These are phyloP conservation scores for Perognathus longimembris DNA, from an alignment of 2,113 vertebrate genomes.

Conservation along the genomic window DNA sequence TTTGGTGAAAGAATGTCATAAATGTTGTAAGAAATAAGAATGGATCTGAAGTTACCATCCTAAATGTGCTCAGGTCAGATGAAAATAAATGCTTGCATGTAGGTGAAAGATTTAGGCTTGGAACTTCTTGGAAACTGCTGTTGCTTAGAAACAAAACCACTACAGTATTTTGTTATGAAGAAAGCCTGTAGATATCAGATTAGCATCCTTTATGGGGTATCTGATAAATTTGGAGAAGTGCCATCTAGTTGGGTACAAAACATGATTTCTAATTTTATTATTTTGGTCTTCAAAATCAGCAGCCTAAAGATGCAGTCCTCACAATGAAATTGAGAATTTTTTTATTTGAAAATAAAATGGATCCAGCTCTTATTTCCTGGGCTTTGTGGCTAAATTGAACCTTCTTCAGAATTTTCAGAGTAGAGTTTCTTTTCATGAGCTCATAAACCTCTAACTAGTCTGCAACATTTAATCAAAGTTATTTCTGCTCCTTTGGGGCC, in stretches of 20 bases:
- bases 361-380: background rate
- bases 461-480: background rate
- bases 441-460: background rate
- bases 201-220: background rate
- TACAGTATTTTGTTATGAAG: background rate
- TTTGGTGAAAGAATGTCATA: background rate
- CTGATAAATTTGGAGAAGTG: background rate
- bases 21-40: background rate
- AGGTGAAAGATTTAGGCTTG: background rate
- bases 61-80: background rate
- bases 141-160: slow-evolving; percentile 41
- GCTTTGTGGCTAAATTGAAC: background rate
- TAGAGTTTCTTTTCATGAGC: background rate
- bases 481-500: background rate
- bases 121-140: slow-evolving; percentile 1
- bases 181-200: background rate
- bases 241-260: background rate
- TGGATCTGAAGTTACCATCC: background rate
- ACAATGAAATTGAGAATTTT: background rate
- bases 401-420: slow-evolving; percentile 20
- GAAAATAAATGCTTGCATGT: background rate
- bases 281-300: background rate
- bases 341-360: slow-evolving; percentile 19
- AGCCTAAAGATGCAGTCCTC: background rate
- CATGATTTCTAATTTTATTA: slow-evolving; percentile 19